These are phyloP conservation scores for Porites cylindrica DNA, from an alignment of 92 coral and sea anemone species.

Conservation along the genomic window DNA sequence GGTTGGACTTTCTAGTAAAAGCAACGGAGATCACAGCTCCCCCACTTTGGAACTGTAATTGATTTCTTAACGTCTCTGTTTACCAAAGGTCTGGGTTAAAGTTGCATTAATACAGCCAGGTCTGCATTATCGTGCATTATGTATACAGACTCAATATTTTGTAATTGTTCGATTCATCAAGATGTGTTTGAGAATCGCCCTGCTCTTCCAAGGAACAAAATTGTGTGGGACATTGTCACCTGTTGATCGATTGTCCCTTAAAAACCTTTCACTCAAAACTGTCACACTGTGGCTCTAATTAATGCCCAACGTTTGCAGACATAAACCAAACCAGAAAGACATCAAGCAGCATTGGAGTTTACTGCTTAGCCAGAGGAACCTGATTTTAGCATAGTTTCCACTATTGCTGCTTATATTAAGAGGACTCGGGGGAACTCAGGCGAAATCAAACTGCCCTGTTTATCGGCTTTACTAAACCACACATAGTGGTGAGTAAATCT, in stretches of 20 bases:
- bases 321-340: not conserved
- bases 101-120: slow-evolving; percentile 45
- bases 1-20: too few species aligned
- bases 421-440: slow-evolving; percentile 13
- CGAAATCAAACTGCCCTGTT: slow-evolving; percentile 27
- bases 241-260: slow-evolving; percentile 17
- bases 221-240: slow-evolving; percentile 50
- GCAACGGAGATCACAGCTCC: not conserved
- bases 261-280: slow-evolving; percentile 31
- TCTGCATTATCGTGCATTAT: slow-evolving; percentile 37
- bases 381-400: slow-evolving; percentile 8
- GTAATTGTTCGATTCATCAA: slow-evolving; percentile 30
- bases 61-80: slow-evolving; percentile 29
- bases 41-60: slow-evolving; percentile 38
- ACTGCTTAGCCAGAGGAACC: slow-evolving; percentile 36
- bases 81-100: slow-evolving; percentile 25
- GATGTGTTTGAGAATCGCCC: slow-evolving; percentile 44
- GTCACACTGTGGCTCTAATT: slow-evolving; percentile 24
- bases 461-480: slow-evolving; percentile 44
- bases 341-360: slow-evolving; percentile 24
- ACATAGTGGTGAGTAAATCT: slow-evolving; percentile 18
- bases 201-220: slow-evolving; percentile 30
- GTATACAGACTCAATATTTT: slow-evolving; percentile 17
- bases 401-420: slow-evolving; percentile 29
- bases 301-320: slow-evolving; percentile 44